A percentile compares a stretch with the other conserved stretches of the same genome.
phyloP scores from a whole-genome alignment of 1,140 invertebrate species.

The Chymomyza costata region DNA sequence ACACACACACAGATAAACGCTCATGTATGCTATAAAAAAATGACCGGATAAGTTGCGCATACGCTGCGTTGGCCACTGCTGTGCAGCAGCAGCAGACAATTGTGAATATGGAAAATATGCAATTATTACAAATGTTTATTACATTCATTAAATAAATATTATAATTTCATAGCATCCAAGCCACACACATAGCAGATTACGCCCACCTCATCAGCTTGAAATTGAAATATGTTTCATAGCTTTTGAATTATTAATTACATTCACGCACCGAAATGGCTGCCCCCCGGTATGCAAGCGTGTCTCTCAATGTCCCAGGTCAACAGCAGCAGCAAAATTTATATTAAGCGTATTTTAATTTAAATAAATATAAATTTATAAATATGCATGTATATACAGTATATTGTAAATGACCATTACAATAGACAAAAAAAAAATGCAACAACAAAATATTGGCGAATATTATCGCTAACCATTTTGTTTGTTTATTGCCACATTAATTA shows the following conservation, averaged over 20 bases:
- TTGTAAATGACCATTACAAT: conserved; percentile 45
- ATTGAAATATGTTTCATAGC: conserved; percentile 55
- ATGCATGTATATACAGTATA: conserved; percentile 20
- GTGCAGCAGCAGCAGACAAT: conserved; percentile 15
- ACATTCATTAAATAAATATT: conserved; percentile 68
- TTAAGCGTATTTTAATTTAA: conserved; percentile 67
- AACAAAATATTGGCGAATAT: conserved; percentile 12
- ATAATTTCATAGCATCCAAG: conserved; percentile 52
- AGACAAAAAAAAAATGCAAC: no score
- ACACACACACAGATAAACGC: neutral
- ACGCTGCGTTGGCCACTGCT: conserved; percentile 6
- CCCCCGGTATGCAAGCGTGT: neutral
- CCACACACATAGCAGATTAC: conserved; percentile 38
- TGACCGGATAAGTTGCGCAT: neutral
- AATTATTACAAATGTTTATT: conserved; percentile 45
- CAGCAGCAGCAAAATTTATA: conserved; percentile 61
- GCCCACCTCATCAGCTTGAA: conserved; percentile 31
- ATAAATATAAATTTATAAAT: conserved; percentile 58
- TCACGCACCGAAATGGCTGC: neutral
- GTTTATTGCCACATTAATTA: conserved; percentile 8
- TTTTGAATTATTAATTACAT: conserved; percentile 67
- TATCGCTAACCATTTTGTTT: conserved; percentile 12
- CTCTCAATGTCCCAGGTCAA: no score
- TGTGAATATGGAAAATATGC: conserved; percentile 37
- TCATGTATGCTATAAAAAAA: neutral